Evolutionary conservation across 2,113 vertebrate species (phyloP).

Genomic region (Dicerorhinus sumatrensis): DNA sequence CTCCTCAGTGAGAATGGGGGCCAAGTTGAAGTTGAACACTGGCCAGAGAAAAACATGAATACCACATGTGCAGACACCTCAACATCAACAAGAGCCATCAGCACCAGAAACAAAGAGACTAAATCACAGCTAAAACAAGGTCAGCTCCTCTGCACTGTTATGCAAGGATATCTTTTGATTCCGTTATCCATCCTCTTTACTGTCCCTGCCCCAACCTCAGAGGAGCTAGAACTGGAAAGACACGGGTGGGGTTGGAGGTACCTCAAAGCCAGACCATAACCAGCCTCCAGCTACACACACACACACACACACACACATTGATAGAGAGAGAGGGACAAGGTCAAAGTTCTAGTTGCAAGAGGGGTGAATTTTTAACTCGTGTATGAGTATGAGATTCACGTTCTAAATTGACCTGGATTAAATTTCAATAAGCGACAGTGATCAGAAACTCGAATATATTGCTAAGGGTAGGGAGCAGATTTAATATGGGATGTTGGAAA

Average conservation of each 20-base stretch:
- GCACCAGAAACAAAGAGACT: not conserved
- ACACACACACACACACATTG: not conserved
- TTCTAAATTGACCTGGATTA: not conserved
- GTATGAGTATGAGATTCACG: not conserved
- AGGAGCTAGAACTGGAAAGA: not conserved
- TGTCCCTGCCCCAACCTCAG: not conserved
- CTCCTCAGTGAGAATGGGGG: not conserved
- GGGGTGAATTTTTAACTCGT: not conserved
- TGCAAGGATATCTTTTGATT: not conserved
- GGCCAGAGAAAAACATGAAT: not conserved
- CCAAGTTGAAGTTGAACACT: not conserved
- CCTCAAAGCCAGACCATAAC: not conserved
- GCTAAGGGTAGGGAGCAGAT: not conserved
- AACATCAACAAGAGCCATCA: not conserved
- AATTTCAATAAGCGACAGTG: not conserved
- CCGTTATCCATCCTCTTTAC: not conserved
- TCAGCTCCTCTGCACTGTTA: not conserved
- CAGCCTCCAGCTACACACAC: not conserved
- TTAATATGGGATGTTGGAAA: not conserved
- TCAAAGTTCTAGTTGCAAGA: not conserved
- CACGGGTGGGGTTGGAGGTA: not conserved
- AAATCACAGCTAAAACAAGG: not conserved
- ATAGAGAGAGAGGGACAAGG: not conserved
- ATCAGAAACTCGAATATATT: not conserved
- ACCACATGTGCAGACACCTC: not conserved